Conservation (phyloP, 2,113 vertebrate species). For the Antidorcas marsupialis region DNA sequence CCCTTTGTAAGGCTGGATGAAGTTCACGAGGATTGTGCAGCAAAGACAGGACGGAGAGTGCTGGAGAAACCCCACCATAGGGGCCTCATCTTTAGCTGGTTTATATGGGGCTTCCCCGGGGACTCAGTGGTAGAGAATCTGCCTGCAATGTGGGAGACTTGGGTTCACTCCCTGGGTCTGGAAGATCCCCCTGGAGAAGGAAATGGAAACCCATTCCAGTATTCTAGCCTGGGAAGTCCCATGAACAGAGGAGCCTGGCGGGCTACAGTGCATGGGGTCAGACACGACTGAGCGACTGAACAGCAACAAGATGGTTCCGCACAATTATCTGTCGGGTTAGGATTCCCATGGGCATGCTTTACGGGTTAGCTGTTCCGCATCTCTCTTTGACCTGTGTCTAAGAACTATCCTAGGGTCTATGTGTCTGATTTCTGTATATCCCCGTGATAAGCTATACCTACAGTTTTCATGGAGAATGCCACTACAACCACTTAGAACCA, state of each 20-base stretch:
- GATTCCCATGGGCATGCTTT: not conserved
- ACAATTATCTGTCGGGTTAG: not conserved
- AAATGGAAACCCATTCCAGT: not conserved
- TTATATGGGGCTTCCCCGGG: not conserved
- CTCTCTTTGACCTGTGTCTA: not conserved
- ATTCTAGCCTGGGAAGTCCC: not conserved
- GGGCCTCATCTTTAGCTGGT: not conserved
- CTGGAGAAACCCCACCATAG: not conserved
- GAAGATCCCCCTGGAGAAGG: not conserved
- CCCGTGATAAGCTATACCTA: not conserved
- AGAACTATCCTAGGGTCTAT: not conserved
- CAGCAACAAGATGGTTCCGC: not conserved
- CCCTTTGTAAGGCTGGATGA: not conserved
- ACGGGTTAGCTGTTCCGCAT: not conserved
- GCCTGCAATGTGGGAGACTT: not conserved
- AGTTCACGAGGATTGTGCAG: not conserved
- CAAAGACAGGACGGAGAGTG: not conserved
- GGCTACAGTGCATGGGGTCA: not conserved
- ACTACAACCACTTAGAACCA: not conserved
- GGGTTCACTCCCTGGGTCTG: not conserved
- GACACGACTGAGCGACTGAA: not conserved
- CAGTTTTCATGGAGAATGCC: not conserved
- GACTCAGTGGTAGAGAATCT: not conserved
- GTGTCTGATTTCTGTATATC: not conserved
- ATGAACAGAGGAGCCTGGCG: not conserved